Conservation (phyloP, 2,888 invertebrate genomes). For the Papilio gigon region DNA sequence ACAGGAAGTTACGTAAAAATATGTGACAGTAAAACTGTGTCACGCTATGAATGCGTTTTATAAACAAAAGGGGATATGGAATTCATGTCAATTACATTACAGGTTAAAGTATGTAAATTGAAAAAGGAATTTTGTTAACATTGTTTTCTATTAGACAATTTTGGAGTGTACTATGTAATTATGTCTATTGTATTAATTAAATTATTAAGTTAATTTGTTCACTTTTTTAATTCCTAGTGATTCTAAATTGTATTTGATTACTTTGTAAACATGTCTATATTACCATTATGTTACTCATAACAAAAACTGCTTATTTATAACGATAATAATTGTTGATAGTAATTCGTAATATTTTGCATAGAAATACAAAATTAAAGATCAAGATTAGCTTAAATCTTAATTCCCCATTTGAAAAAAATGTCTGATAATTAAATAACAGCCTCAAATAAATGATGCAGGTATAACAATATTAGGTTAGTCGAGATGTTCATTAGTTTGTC, state of each 20-base stretch:
- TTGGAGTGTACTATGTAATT: background rate
- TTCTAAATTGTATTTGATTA: too few relatives aligned
- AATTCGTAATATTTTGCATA: background rate
- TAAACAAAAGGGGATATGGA: constrained; percentile 7
- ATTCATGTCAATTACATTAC: constrained; percentile 1
- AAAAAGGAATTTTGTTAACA: background rate
- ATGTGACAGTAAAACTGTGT: constrained; percentile 14
- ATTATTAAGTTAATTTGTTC: background rate
- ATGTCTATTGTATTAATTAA: background rate
- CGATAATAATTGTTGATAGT: background rate
- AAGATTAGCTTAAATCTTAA: too few relatives aligned
- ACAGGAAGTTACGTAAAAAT: constrained; percentile 10
- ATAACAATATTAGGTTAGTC: background rate
- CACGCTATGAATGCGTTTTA: constrained; percentile 10
- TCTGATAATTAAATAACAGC: background rate
- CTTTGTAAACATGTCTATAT: too few relatives aligned
- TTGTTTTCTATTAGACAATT: background rate
- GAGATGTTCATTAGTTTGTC: background rate
- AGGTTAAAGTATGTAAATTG: background rate
- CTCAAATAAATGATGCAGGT: background rate
- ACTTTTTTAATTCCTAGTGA: too few relatives aligned
- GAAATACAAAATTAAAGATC: background rate
- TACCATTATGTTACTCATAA: too few relatives aligned
- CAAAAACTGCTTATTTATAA: background rate
- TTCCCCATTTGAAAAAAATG: background rate